These are phyloP conservation scores for Enhydra lutris DNA, from an alignment of 2,113 vertebrate genomes.

Conservation along the genomic window DNA sequence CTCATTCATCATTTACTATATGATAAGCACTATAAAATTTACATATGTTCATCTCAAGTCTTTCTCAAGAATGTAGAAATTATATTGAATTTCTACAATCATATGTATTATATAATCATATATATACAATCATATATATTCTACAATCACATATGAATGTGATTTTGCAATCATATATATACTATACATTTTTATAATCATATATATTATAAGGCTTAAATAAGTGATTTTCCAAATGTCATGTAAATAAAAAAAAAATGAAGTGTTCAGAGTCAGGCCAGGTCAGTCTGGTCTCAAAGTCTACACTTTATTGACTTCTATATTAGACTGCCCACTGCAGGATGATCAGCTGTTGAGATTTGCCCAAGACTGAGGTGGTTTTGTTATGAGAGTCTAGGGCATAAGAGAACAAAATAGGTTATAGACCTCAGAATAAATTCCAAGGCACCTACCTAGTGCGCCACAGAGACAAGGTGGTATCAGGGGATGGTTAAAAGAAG, in stretches of 20 bases:
- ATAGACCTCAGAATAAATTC: background rate
- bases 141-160: too few relatives aligned
- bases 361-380: background rate
- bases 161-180: too few relatives aligned
- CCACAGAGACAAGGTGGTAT: background rate
- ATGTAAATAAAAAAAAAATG: background rate
- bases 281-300: background rate
- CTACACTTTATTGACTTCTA: background rate
- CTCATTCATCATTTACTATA: background rate
- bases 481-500: background rate
- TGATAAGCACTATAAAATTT: background rate
- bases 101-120: too few relatives aligned
- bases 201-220: background rate
- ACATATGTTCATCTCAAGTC: background rate
- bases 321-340: background rate
- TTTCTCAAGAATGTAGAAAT: background rate
- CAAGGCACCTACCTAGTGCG: background rate
- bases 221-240: background rate
- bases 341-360: background rate
- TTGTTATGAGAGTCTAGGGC: background rate
- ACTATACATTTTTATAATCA: background rate
- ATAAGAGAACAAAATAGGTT: background rate
- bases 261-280: background rate
- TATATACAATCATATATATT: background rate
- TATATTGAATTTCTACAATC: background rate